Evolutionary conservation across 1,140 invertebrate species (phyloP).

Genomic region (Portunus trituberculatus): DNA sequence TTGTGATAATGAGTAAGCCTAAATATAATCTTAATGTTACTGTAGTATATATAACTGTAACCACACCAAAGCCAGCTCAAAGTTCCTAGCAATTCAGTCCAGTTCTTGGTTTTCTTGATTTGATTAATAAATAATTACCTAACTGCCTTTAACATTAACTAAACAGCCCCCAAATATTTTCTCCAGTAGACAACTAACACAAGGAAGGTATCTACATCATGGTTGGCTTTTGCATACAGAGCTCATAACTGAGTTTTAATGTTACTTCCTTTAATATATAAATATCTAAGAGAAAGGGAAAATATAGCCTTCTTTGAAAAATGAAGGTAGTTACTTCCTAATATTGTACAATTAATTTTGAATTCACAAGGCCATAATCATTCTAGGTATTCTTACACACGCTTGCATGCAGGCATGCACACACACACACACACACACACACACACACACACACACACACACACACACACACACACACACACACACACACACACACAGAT

Average conservation of each 20-base stretch:
- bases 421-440: conserved; percentile 31
- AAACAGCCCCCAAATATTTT: neutral
- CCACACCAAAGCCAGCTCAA: neutral
- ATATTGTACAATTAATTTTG: conserved; percentile 58
- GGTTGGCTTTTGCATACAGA: neutral
- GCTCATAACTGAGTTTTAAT: neutral
- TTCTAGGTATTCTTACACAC: neutral
- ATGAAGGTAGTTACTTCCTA: conserved; percentile 25
- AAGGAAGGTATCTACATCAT: neutral
- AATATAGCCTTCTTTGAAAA: conserved; percentile 10
- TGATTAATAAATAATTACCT: conserved; percentile 15
- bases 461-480: neutral
- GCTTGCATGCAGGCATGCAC: neutral
- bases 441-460: too few species aligned
- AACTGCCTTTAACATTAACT: neutral
- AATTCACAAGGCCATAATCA: conserved; percentile 47
- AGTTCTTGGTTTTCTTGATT: neutral
- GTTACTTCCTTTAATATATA: neutral
- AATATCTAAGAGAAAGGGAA: conserved; percentile 17
- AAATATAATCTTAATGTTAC: neutral
- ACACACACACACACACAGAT: neutral
- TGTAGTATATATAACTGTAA: neutral
- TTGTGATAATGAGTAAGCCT: neutral
- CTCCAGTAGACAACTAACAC: conserved; percentile 3
- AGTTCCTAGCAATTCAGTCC: neutral